Base-by-base conservation (phyloP, 2,888 invertebrate genomes). In the Mythimna albipuncta region DNA sequence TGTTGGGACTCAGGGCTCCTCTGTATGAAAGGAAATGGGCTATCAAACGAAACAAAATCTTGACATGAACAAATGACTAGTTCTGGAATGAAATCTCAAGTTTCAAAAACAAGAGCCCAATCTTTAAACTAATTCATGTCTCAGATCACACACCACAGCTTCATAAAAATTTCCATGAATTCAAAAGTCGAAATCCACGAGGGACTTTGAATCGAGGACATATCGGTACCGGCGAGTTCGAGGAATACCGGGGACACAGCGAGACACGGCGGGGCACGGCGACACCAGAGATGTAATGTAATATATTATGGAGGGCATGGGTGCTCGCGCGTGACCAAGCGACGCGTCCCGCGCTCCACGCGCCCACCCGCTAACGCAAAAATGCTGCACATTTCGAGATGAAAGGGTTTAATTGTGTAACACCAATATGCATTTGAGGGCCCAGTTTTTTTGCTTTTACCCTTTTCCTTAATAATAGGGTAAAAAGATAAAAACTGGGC, bases 231-330 rank as follows among this genome's bases (percentile, higher is more conserved):
- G 61, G 54, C 61, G 62, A 74, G 72, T 86, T 87, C 83, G 73
- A 62, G 64, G 85, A 84, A 84, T 38, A 62, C 55, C 61, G 66
- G 32, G 64, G 80, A 75, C 65, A 35, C 41, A 61, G 47, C 35
- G 41, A 16, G 26, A 26, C 41, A 38, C 10, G 58, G 58, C 38
- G 59, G n/a, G n/a, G 38, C 59, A 26, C 55, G 55, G 55, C 26
- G 55, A 26, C 13, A 61, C 59, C 62, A 58, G 44, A 65, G 65
- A 80, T 21, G 75, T 66, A 80, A 77, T 11, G 66, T 80, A 66
- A 88, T 85, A 85, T 82, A 78, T 79, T 78, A 78, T 70, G 81
- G 77, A 81, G 76, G 77, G 73, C 80, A 69, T 19, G 71, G 72
- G 77, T 63, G 74, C 63, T 50, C 77, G 83, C 78, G 78, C 87